Conservation (phyloP, 2,888 invertebrate species). For the Eilema griseolum region DNA sequence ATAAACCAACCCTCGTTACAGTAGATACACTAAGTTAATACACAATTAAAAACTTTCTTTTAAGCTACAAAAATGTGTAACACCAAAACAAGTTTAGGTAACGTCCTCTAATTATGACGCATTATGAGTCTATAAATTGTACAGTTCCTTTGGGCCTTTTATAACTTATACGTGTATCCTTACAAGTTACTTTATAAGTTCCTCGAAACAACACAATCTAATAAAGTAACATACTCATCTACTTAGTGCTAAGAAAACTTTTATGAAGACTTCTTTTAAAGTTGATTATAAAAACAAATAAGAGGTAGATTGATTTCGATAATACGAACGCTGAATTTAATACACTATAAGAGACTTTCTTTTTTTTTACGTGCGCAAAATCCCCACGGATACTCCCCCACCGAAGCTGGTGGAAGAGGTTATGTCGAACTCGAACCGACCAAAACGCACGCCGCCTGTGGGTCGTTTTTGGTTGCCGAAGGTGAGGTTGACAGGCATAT, state of each 20-base stretch:
- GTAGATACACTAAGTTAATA: not conserved
- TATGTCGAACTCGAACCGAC: too few species aligned
- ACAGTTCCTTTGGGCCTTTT: not conserved
- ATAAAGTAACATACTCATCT: not conserved
- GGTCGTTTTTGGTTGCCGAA: too few species aligned
- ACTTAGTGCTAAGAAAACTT: not conserved
- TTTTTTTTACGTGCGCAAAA: too few species aligned
- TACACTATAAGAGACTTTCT: too few species aligned
- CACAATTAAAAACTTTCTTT: not conserved
- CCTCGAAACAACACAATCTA: slow-evolving; percentile 1
- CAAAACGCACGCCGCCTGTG: too few species aligned
- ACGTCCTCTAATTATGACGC: slow-evolving; percentile 1
- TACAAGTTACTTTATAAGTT: not conserved
- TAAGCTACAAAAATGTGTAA: not conserved
- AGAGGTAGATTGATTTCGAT: not conserved
- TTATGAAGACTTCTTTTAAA: not conserved
- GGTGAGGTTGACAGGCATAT: too few species aligned
- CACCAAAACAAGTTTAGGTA: slow-evolving; percentile 1
- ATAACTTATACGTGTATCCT: not conserved
- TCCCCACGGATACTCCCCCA: too few species aligned
- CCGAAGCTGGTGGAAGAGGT: too few species aligned
- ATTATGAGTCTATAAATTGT: slow-evolving; percentile 1
- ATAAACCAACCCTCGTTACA: not conserved
- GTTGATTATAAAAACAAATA: not conserved
- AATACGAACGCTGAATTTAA: too few species aligned